Conservation (phyloP, 2,113 vertebrate genomes). For the Lamprotornis superbus region DNA sequence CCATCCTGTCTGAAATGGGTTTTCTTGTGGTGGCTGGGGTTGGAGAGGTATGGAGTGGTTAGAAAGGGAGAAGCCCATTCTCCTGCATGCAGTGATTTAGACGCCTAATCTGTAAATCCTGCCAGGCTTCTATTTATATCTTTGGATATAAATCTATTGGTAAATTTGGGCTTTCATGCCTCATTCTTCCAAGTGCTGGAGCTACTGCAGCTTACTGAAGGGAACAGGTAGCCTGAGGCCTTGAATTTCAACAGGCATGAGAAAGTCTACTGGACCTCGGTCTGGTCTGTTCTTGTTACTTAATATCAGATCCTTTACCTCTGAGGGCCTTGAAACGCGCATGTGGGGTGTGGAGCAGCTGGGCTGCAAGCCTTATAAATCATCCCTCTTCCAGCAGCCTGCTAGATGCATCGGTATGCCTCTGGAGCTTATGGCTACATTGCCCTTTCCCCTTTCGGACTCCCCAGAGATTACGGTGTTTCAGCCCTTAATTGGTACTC, state of each 20-base stretch:
- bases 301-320: not conserved
- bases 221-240: not conserved
- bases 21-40: slow-evolving; percentile 36
- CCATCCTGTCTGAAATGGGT: not conserved
- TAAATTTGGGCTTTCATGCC: not conserved
- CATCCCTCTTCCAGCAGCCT: not conserved
- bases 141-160: slow-evolving; percentile 38
- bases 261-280: not conserved
- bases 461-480: not conserved
- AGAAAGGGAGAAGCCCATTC: not conserved
- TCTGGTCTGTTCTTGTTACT: not conserved
- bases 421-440: not conserved
- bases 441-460: not conserved
- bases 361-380: not conserved
- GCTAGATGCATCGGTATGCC: not conserved
- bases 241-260: not conserved
- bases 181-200: not conserved
- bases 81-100: slow-evolving; percentile 9
- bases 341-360: not conserved
- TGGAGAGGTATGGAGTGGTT: slow-evolving; percentile 31
- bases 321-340: not conserved
- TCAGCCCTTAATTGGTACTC: not conserved
- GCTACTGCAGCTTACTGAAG: not conserved
- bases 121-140: slow-evolving; percentile 47
- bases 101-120: slow-evolving; percentile 26